phyloP scores from a whole-genome alignment of 2,888 invertebrate genomes.

The Anaspis maculata region DNA sequence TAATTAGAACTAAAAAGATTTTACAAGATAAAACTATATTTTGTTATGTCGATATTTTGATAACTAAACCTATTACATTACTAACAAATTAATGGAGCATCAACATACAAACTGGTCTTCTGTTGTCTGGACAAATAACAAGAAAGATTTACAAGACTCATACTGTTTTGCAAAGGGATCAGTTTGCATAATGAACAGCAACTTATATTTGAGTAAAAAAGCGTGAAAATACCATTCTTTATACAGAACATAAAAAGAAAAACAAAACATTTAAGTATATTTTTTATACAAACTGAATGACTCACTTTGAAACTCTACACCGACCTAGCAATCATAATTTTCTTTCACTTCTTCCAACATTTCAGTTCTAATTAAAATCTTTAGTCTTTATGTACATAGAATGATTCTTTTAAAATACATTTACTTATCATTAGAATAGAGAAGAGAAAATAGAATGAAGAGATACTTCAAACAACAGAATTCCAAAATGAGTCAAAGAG shows the following conservation, averaged over 20 bases:
- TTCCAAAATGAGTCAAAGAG: constrained; percentile 21
- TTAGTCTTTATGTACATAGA: no score
- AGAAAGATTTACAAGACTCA: constrained; percentile 12
- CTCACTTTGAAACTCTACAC: constrained; percentile 21
- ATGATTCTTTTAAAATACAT: no score
- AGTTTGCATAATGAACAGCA: no score
- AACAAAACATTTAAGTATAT: constrained; percentile 13
- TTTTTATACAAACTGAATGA: constrained; percentile 23
- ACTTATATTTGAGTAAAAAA: no score
- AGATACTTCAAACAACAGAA: no score
- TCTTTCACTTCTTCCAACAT: no score
- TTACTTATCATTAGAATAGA: no score
- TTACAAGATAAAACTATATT: constrained; percentile 28
- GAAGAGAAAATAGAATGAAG: no score
- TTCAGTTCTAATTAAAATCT: no score
- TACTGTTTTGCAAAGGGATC: no score
- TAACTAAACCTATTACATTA: constrained; percentile 28
- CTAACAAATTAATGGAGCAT: constrained; percentile 16
- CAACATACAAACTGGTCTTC: constrained; percentile 5
- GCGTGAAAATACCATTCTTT: constrained; percentile 13
- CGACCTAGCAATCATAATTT: constrained; percentile 6
- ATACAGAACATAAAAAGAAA: constrained; percentile 11
- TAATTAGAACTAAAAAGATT: constrained; percentile 32
- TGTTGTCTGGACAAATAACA: no score
- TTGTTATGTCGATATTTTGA: constrained; percentile 17